Conservation (phyloP, 2,888 invertebrate species). For the Flexamia atlantica region DNA sequence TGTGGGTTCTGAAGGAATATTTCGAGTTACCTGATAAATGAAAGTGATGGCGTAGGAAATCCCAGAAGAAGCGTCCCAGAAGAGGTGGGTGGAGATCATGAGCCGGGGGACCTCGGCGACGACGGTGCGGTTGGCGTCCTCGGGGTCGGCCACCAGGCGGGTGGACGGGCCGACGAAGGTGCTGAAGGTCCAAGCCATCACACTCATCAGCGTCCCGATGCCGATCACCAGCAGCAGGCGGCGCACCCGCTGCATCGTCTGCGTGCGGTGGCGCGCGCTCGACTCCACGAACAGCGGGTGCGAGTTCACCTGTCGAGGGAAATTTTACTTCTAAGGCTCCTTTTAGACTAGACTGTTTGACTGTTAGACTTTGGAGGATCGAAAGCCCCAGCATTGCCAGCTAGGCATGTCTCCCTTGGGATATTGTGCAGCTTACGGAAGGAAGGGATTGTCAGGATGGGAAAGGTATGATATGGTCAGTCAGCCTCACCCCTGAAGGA, state of each 20-base stretch:
- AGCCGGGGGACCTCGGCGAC: constrained; percentile 84
- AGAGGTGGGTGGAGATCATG: constrained; percentile 88
- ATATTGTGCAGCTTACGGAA: no score
- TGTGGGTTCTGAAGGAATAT: constrained; percentile 80
- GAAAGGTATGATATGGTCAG: no score
- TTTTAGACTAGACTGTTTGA: no score
- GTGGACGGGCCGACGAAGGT: constrained; percentile 90
- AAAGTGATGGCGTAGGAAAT: constrained; percentile 83
- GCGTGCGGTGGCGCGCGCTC: constrained; percentile 83
- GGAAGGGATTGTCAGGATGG: no score
- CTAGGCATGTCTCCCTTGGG: no score
- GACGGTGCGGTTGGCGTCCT: constrained; percentile 83
- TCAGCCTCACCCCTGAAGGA: no score
- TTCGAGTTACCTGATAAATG: constrained; percentile 79
- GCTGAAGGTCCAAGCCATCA: constrained; percentile 85
- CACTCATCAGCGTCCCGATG: constrained; percentile 79
- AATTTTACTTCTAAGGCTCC: no score
- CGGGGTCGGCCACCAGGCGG: constrained; percentile 81
- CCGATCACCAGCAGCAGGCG: constrained; percentile 83
- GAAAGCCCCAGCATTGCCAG: no score
- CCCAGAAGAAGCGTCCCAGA: constrained; percentile 86
- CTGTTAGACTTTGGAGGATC: no score
- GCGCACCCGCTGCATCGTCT: constrained; percentile 86
- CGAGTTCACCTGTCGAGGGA: constrained; percentile 82
- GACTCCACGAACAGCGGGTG: constrained; percentile 92